Percentiles rank a stretch among this genome's conserved stretches.
phyloP scores from a whole-genome alignment of 1,140 invertebrate species.

The Psix sp. region DNA sequence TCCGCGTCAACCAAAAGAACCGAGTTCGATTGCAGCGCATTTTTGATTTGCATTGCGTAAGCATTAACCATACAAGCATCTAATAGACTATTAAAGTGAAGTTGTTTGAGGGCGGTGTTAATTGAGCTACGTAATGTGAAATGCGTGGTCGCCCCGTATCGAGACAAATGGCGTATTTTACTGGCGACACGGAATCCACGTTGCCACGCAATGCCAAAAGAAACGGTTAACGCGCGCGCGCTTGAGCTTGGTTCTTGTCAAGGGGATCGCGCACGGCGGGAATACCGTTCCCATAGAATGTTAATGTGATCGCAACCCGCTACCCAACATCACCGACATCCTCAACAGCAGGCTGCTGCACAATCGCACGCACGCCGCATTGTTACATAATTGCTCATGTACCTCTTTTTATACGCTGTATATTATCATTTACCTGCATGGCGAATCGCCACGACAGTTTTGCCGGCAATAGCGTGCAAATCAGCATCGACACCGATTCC shows the following conservation, averaged over 20 bases:
- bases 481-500: slow-evolving; percentile 33
- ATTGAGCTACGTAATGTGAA: slow-evolving; percentile 42
- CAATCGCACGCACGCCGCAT: slow-evolving; percentile 63
- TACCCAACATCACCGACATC: slow-evolving; percentile 52
- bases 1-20: too few relatives aligned
- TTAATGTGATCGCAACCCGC: slow-evolving; percentile 66
- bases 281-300: slow-evolving; percentile 71
- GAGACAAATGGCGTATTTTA: slow-evolving; percentile 31
- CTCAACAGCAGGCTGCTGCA: slow-evolving; percentile 58
- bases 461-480: slow-evolving; percentile 43
- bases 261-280: slow-evolving; percentile 63
- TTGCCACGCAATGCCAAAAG: slow-evolving; percentile 37
- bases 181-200: slow-evolving; percentile 38
- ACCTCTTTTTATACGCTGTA: slow-evolving; percentile 29
- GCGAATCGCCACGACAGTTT: slow-evolving; percentile 38
- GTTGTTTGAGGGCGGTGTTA: slow-evolving; percentile 19
- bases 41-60: too few relatives aligned
- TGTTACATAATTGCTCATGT: slow-evolving; percentile 62
- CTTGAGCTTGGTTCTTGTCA: slow-evolving; percentile 55
- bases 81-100: too few relatives aligned
- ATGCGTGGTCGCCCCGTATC: slow-evolving; percentile 44
- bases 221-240: slow-evolving; percentile 48
- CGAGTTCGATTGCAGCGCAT: too few relatives aligned
- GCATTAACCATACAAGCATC: too few relatives aligned
- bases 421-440: too few relatives aligned